Evolutionary conservation across 2,113 vertebrate genomes (phyloP).

Genomic region (Anoura caudifer): DNA sequence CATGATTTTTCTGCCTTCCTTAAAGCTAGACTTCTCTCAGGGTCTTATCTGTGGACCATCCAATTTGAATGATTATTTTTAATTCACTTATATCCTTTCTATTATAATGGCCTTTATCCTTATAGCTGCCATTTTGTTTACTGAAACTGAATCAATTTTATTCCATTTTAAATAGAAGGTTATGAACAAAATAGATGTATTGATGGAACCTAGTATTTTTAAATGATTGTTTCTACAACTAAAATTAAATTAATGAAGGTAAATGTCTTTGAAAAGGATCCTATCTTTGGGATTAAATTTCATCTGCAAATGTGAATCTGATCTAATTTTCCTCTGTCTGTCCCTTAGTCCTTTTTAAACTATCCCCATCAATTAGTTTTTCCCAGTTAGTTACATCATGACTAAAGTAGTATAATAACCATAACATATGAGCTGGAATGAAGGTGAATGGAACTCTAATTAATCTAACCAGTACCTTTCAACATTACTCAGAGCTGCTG

Average conservation of each 20-base stretch:
- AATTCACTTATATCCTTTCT: constrained; percentile 9
- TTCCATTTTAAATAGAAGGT: constrained; percentile 7
- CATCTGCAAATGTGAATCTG: constrained; percentile 33
- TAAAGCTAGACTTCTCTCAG: background rate
- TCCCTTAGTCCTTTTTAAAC: constrained; percentile 11
- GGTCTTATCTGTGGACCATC: background rate
- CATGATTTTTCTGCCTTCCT: constrained; percentile 27
- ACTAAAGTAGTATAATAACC: background rate
- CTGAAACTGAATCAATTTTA: background rate
- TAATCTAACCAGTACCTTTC: constrained; percentile 61
- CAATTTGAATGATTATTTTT: background rate
- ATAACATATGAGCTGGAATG: background rate
- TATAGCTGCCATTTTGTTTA: background rate
- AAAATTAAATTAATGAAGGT: constrained; percentile 8
- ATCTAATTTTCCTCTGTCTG: background rate
- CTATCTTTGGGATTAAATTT: background rate
- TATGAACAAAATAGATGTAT: constrained; percentile 1
- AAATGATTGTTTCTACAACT: constrained; percentile 16
- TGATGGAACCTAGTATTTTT: constrained; percentile 15
- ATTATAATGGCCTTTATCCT: background rate
- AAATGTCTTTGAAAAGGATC: background rate
- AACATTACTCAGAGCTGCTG: constrained; percentile 73
- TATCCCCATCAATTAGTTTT: background rate
- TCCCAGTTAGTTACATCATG: background rate
- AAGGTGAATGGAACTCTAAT: constrained; percentile 26